These are phyloP conservation scores for Bugulina stolonifera DNA, from an alignment of 2,888 invertebrate genomes.

Conservation along the genomic window DNA sequence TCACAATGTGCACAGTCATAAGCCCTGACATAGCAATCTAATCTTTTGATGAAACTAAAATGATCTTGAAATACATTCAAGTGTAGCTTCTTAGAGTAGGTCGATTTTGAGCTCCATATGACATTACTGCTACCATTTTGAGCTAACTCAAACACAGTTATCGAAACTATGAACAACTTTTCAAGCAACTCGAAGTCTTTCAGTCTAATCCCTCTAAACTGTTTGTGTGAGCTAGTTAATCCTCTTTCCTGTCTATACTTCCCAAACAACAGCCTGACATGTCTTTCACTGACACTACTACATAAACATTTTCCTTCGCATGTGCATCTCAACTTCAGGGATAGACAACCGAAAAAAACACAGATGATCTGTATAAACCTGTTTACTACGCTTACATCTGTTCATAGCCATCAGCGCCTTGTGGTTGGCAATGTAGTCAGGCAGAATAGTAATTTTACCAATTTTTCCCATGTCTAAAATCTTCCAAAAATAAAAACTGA, in stretches of 20 bases:
- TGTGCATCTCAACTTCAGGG: neutral
- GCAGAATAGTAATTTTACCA: neutral
- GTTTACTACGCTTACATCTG: neutral
- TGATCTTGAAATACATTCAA: neutral
- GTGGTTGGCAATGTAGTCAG: neutral
- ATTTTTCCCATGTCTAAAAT: neutral
- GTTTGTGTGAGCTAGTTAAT: neutral
- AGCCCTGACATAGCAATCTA: neutral
- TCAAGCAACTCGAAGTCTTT: neutral
- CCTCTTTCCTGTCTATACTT: neutral
- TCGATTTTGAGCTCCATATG: neutral
- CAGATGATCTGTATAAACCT: neutral
- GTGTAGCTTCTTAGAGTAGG: neutral
- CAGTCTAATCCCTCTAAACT: neutral
- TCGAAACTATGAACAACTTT: neutral
- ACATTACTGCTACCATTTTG: neutral
- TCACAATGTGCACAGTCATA: neutral
- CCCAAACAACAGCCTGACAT: neutral
- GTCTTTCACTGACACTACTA: neutral
- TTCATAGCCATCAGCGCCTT: neutral
- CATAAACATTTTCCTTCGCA: neutral
- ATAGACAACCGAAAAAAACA: neutral
- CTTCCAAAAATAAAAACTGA: neutral
- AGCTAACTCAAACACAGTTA: neutral
- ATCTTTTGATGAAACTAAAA: neutral